Base-by-base conservation (phyloP, 2,888 invertebrate genomes). In the Odontomyia ornata region DNA sequence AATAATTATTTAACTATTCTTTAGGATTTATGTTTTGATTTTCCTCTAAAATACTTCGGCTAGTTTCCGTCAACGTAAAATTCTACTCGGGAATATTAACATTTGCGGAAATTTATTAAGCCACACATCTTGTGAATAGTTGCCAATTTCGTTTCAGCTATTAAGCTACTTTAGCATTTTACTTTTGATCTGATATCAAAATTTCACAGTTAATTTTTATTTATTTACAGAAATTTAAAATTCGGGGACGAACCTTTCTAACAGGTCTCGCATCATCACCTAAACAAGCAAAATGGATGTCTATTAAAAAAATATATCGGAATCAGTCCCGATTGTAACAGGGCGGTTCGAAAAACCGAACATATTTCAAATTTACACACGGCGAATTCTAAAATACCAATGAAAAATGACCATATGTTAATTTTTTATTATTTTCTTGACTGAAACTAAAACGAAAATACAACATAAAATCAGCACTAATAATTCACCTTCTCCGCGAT, bases 401-500 rank as follows among this genome's bases (percentile, higher is more conserved):
- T 57, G 36, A 9, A 57, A 73, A 52, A 73, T 73, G 73, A 73
- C 57, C 18, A 60, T 73, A 36, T 60, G 36, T 57, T 73, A 73
- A 73, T 43, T 72, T 57, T 56, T 47, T 67, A 67, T 56, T 73
- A 73, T 57, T 60, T 73, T 73, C 72, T 56, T 56, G 7, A 21
- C 43, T 57, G 60, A 60, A 73, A 60, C 36, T 60, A 73, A 46
- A 60, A 73, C 73, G 57, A 73, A 73, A 57, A 30, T 57, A 60
- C 56, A 72, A 47, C 69, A 46, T 47, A 69, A 5, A 56, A 52
- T 4, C 52, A 52, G 52, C 52, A 52, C 36, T 36, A 36, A 5
- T 36, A 36, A 5, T 36, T 9, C 3, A 36, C 36, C 5, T 36
- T 9, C 36, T 36, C 36, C 3, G 9, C 36, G 3, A 9, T 36